These are phyloP conservation scores for Chelonia mydas DNA, from an alignment of 2,797 vertebrate species.

Conservation along the genomic window DNA sequence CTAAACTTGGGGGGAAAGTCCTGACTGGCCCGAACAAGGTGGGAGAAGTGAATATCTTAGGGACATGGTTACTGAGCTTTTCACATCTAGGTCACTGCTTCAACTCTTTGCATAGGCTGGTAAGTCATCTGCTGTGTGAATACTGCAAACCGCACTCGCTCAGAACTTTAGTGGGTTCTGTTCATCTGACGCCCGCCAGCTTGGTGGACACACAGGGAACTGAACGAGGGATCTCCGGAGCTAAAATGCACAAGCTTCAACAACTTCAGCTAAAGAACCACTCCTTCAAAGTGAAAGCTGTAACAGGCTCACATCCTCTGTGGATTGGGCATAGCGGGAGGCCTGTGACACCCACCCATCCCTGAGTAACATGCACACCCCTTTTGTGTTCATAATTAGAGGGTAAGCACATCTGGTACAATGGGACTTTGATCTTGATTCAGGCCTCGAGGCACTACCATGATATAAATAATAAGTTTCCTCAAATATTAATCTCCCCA, in stretches of 20 bases:
- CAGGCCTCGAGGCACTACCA: background rate
- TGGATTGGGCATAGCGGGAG: background rate
- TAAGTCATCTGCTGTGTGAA: background rate
- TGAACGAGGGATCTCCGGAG: fast-evolving
- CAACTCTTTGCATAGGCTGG: fast-evolving
- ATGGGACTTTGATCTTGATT: background rate
- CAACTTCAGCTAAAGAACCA: background rate
- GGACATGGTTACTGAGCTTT: fast-evolving
- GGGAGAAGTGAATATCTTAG: background rate
- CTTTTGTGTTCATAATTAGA: background rate
- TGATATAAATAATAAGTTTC: background rate
- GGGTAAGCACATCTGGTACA: background rate
- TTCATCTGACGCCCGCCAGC: fast-evolving
- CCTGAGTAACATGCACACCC: background rate
- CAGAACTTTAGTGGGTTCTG: background rate
- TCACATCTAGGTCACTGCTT: background rate
- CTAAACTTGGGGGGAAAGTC: background rate
- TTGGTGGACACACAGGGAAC: background rate
- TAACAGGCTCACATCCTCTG: background rate
- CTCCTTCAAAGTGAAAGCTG: fast-evolving
- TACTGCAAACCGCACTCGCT: background rate
- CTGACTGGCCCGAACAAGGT: background rate
- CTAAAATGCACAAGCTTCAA: fast-evolving
- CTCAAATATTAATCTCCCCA: background rate
- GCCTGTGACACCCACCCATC: background rate